phyloP scores from a whole-genome alignment of 2,113 vertebrate species.

The Sceloporus undulatus region DNA sequence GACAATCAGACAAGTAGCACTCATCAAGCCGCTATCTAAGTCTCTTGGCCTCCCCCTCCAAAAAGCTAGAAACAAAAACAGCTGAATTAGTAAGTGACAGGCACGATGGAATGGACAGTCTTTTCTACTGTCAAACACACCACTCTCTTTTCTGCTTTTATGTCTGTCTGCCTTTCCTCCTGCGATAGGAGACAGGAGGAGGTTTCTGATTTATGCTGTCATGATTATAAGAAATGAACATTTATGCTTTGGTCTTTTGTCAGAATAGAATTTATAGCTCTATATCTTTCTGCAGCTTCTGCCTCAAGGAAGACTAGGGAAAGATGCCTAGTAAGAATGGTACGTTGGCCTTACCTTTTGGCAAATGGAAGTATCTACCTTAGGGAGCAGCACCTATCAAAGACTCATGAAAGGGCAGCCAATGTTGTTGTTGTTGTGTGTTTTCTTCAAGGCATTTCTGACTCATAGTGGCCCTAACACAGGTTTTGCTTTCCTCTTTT shows the following conservation, averaged over 20 bases:
- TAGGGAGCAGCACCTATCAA: too few relatives aligned
- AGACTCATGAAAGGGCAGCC: too few relatives aligned
- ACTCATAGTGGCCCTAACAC: too few relatives aligned
- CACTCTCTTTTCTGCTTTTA: not conserved
- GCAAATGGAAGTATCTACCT: too few relatives aligned
- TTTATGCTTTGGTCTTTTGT: not conserved
- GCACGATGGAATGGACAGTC: not conserved
- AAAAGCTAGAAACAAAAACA: not conserved
- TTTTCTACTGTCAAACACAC: too few relatives aligned
- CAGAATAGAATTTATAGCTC: not conserved
- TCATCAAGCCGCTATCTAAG: not conserved
- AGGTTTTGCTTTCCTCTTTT: too few relatives aligned
- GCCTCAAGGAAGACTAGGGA: not conserved
- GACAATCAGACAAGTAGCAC: not conserved
- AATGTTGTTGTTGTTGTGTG: too few relatives aligned
- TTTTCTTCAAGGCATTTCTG: too few relatives aligned
- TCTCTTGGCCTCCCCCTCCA: too few relatives aligned
- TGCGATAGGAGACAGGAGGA: not conserved
- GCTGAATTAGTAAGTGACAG: not conserved
- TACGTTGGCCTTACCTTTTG: too few relatives aligned
- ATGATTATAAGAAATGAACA: not conserved
- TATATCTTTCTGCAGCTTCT: not conserved
- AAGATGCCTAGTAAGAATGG: constrained; percentile 19
- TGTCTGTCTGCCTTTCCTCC: not conserved
- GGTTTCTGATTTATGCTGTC: not conserved